Evolutionary conservation across 2,797 vertebrate species (phyloP), one percentile per base, ranked within the genome.

Genomic region (Pogonophryne albipinna): DNA sequence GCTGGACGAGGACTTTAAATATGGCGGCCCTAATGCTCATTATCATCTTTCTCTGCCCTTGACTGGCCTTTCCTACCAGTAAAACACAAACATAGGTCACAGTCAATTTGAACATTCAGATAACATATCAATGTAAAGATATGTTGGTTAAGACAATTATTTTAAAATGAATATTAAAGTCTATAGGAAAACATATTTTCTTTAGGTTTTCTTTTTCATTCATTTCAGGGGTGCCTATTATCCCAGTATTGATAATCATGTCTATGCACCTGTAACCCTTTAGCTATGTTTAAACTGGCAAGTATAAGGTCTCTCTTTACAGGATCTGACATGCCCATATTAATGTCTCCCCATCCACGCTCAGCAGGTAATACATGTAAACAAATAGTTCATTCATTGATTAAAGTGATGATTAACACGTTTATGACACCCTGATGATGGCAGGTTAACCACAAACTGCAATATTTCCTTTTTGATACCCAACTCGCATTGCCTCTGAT

Each of bases 1-100:
- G 6, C n/a, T 52, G 64, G 17, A 27, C 49, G 19, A 75, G 23
- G 65, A 66, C 51, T 59, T 19, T 60, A 69, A 79, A 80, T 70
- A 62, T 20, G 41, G 44, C 34, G 16, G 50, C 63, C n/a, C 14
- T 19, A 23, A 53, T 44, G 34, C 15, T 55, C n/a, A 17, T 65
- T 58, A 46, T 59, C 17, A 56, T 57, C 31, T 55, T 64, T 56
- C 23, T 63, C 31, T 65, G 27, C 17, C 17, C 20, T 63, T 78
- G 50, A 20, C 10, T 19, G 10, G 12, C 47, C 44, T 27, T 7
- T 23, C 13, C 20, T 6, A 19, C 10, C 4, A 62, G 20, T 45
- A 31, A 34, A n/a, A 34, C 34, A 2, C 7, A 38, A 44, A 7
- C 0, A 12, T 8, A 19, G 2, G 6, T 34, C 23, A n/a, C 3